These are phyloP conservation scores for Cheilosia vernalis DNA, from an alignment of 2,888 invertebrate species.

Conservation along the genomic window DNA sequence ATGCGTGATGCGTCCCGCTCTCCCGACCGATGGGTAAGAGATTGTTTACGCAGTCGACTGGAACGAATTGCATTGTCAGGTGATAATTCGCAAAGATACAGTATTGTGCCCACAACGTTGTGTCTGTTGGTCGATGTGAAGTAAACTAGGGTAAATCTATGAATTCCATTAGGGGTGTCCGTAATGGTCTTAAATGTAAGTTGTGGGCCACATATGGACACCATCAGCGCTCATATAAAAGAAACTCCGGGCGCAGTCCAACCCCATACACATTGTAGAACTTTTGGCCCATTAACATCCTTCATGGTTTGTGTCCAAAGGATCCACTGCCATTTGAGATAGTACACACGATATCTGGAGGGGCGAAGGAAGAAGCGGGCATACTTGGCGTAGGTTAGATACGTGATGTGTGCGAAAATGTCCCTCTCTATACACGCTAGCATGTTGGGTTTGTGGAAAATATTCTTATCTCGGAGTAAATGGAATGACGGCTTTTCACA, in stretches of 20 bases:
- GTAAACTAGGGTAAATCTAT: constrained; percentile 37
- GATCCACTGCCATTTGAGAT: constrained; percentile 17
- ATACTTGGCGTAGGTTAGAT: constrained; percentile 30
- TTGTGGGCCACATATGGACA: constrained; percentile 30
- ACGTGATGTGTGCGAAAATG: constrained; percentile 52
- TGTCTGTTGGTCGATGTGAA: constrained; percentile 31
- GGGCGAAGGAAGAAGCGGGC: background rate
- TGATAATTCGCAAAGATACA: constrained; percentile 54
- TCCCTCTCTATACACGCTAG: background rate
- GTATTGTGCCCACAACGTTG: background rate
- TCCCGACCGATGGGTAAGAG: background rate
- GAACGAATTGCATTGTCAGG: constrained; percentile 55
- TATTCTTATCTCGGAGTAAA: constrained; percentile 67
- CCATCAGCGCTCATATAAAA: constrained; percentile 25
- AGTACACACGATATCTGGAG: background rate
- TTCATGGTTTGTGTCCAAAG: constrained; percentile 55
- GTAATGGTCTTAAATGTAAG: constrained; percentile 29
- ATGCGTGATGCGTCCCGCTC: background rate
- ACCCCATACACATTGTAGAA: constrained; percentile 22
- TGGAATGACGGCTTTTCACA: constrained; percentile 72
- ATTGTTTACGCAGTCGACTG: constrained; percentile 37
- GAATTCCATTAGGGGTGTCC: constrained; percentile 41
- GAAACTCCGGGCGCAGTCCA: constrained; percentile 22
- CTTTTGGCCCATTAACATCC: constrained; percentile 62
- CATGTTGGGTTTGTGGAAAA: constrained; percentile 14